Evolutionary conservation across 1,140 invertebrate species (phyloP), one percentile per base, ranked within the genome.

Genomic region (Drosophila baimaii): DNA sequence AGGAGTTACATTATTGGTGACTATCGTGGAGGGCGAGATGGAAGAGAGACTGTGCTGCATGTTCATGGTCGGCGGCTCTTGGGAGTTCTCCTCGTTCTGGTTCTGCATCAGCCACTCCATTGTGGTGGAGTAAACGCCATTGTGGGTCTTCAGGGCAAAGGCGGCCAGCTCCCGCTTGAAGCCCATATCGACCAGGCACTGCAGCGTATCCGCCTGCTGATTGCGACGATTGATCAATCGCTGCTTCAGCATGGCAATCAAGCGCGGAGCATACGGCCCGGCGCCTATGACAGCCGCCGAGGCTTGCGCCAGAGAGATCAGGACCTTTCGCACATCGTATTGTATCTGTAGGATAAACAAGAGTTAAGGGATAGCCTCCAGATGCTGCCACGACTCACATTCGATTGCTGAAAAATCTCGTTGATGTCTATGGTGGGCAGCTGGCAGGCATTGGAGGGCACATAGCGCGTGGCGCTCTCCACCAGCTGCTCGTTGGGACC

Each of bases 121-220:
- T 0, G 91, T 78, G 7, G 77, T 77, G 10, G 91, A 80, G 47
- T 92, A 92, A 6, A 92, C 70, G 62, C 84, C 84, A 33, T 84
- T 84, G 57, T 90, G 77, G n/a, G 59, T 37, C n/a, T 79, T 89
- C n/a, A 92, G 39, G n/a, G 91, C 91, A 64, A 80, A 74, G 12
- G 76, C 77, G 0, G 86, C 83, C 12, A 88, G 51, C 46, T 92
- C 86, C 1, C 81, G 74, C 39, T 71, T 79, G 54, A 91, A 92
- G 5, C 91, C 91, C 91, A 92, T 92, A 7, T 92, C 91, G 4
- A 91, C 72, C 44, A 92, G 78, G 51, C 91, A 91, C 73, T 92
- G 90, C 27, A 91, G 27, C 12, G 90, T 91, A 39, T 92, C 90
- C 13, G 75, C 77, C 46, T 91, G 86, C 56, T 92, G 77, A 29